Evolutionary conservation across 2,113 vertebrate species (phyloP), one percentile per base, ranked within the genome.

Genomic region (Dendropsophus ebraccatus): DNA sequence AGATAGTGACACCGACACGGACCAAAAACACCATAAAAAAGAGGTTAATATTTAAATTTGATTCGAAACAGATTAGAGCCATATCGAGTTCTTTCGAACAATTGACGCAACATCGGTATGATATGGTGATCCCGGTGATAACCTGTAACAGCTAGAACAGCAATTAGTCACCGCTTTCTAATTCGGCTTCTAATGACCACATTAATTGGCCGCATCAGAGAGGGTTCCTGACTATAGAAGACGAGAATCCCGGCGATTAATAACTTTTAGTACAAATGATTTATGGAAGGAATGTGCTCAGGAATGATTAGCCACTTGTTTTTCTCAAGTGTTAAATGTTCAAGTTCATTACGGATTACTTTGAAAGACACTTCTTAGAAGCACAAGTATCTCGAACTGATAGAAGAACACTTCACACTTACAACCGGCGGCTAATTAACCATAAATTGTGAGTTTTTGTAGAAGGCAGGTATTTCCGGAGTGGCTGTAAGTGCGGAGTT

Each of bases 321-420:
- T 85, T 85, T 52, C 84, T 79, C 75, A 70, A 85, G 84, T 85
- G 84, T 85, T 54, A 79, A 78, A 79, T 85, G 74, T 85, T 85
- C 74, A 78, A 74, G 84, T 78, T 85, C 84, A 85, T 85, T 78
- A 79, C 49, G 54, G 75, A 67, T 50, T 69, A 85, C 84, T 85
- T 85, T 85, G 84, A 85, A 85, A 85, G 52, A 58, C 75, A 70
- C 84, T 85, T 79, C 83, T 85, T 79, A 85, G 84, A 69, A 79
- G 58, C 49, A 56, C 47, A 56, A 79, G 75, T 79, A 41, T 85
- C 75, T 79, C 30, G 47, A 78, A 52, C 41, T 41, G 49, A 85
- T 78, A 70, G 45, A 79, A 65, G 47, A 69, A 79, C 60, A 78
- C 74, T 85, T 85, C 65, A 69, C 47, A 67, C 83, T 85, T 28